Evolutionary conservation across 1,140 invertebrate genomes (phyloP).

Genomic region (Maconellicoccus hirsutus): DNA sequence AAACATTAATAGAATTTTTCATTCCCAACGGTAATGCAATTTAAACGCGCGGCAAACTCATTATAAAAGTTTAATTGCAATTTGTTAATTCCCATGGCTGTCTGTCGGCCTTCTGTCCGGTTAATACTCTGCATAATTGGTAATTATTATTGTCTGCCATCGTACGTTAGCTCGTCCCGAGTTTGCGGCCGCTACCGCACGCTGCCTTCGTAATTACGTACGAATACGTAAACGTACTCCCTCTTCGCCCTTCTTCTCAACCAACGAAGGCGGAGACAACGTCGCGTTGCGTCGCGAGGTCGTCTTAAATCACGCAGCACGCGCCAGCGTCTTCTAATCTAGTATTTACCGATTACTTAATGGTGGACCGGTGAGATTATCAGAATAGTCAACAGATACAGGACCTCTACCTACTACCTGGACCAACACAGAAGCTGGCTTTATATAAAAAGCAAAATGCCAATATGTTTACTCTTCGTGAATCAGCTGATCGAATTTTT

Average conservation of each 20-base stretch:
- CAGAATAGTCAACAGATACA: no score
- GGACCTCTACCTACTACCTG: no score
- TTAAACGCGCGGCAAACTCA: background rate
- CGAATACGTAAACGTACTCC: background rate
- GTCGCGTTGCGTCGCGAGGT: no score
- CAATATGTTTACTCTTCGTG: no score
- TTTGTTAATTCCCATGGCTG: slow-evolving; percentile 20
- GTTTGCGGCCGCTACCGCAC: background rate
- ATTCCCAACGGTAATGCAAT: background rate
- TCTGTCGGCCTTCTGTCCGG: slow-evolving; percentile 21
- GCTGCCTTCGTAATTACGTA: background rate
- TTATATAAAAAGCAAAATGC: no score
- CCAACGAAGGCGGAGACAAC: no score
- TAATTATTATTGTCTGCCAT: slow-evolving; percentile 19
- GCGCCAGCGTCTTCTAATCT: no score
- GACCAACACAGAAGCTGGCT: no score
- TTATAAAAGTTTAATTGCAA: slow-evolving; percentile 20
- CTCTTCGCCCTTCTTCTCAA: background rate
- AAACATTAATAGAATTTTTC: slow-evolving; percentile 12
- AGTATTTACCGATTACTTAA: no score
- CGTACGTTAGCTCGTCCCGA: background rate
- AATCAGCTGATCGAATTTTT: no score
- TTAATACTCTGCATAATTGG: slow-evolving; percentile 16
- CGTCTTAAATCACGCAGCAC: no score
- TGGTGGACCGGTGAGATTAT: no score